Base-by-base conservation (phyloP, 2,888 invertebrate species). In the Hoplodrina ambigua region DNA sequence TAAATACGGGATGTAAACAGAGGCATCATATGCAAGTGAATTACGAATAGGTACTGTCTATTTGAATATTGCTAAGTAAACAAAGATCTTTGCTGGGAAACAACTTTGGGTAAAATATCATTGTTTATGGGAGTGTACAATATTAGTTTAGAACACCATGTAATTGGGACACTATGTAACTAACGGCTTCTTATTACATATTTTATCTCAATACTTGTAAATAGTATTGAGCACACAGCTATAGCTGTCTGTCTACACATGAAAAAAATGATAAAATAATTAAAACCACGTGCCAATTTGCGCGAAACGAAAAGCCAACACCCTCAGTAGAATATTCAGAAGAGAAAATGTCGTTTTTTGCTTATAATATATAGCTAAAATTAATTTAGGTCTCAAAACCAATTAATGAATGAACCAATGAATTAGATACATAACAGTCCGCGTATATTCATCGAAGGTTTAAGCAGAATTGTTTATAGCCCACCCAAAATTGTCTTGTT, bases 211-310 rank as follows among this genome's bases (percentile, higher is more conserved):
- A 25, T 2, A 25, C 25, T 25, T 25, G 25, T 19, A 52, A 4
- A 8, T 3, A n/a, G 7, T n/a, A 3, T 15, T 25, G 53, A 37
- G 33, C 10, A n/a, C 33, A 37, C 3, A 1, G 33, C 20, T 20
- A 0, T 7, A 33, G 4, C 4, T 6, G n/a, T 68, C 4, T 6
- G n/a, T 68, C 15, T 25, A 15, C 15, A 49, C 68, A 49, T 19
- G n/a, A 44, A 44, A 7, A 41, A 41, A 41, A 2, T 41, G 3
- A 41, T 0, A 53, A 59, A 69, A 5, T 25, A 52, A 33, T 52
- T 57, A 50, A 70, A 52, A 69, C 49, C 19, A 30, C 70, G n/a
- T 46, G 70, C 58, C 44, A 53, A 52, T 53, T 44, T 46, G n/a
- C 11, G 20, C 33, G 6, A 65, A 54, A 37, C 11, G 17, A 49